Evolutionary conservation across 2,797 vertebrate species (phyloP), one percentile per base, ranked within the genome.

Genomic region (Prionace glauca): DNA sequence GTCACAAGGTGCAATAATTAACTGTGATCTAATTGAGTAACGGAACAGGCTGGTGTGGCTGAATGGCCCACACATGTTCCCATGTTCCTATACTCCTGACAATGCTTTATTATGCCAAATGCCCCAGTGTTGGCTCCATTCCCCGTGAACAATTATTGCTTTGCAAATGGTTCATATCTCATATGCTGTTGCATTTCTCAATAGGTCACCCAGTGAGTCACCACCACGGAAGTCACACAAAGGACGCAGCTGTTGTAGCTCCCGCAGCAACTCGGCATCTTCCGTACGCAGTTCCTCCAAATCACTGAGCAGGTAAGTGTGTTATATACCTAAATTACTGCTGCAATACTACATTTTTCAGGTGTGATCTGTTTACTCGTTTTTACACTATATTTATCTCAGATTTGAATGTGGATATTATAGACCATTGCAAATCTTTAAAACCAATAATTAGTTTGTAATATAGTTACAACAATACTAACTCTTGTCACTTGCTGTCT

Each of bases 211-310:
- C 11, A 97, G 97, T 0, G 98, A 98, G 95, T 98, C 98, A 92
- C 98, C 98, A 0, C 96, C 98, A 96, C 98, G 98, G 97, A 98
- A 98, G 96, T 98, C 98, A 18, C 98, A 98, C 96, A 97, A 97
- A 77, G 98, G 97, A 97, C 99, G 99, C 96, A 99, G 99, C 97
- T 98, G 98, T 97, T 98, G 97, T 93, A 99, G 98, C 96, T 99
- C 99, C 92, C 98, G 98, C 95, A 99, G 99, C 95, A 97, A 98
- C 96, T 99, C 99, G 0, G 96, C 98, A 96, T 99, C 99, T 96
- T 99, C 99, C 10, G 97, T 97, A 0, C 97, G 97, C 96, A 99
- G 98, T 96, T 96, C 97, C 96, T 98, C 98, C 97, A 99, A 98
- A 97, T 99, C 99, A 86, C 98, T 98, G 36, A 96, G 97, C 98